These are phyloP conservation scores for Panagrolaimus sp. DNA, from an alignment of 1,140 invertebrate species.

Conservation along the genomic window DNA sequence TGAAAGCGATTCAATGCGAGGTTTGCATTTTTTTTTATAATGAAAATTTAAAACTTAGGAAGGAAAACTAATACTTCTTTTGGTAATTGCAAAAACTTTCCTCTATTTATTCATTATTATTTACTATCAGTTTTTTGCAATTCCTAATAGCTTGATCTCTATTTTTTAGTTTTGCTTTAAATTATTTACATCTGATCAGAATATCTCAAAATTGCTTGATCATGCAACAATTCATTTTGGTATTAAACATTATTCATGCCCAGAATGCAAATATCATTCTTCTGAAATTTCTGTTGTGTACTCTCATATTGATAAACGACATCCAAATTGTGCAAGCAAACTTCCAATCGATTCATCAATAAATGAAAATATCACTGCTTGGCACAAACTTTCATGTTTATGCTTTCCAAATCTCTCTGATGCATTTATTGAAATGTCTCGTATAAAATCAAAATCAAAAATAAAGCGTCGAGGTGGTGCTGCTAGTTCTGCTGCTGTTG, in stretches of 20 bases:
- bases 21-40: not conserved
- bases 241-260: conserved; percentile 3
- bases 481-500: not conserved
- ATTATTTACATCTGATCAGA: conserved; percentile 16
- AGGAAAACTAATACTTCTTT: too few species aligned
- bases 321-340: conserved; percentile 9
- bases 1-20: conserved; percentile 12
- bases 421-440: conserved; percentile 9
- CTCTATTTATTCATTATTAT: too few species aligned
- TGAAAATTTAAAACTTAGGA: too few species aligned
- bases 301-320: not conserved
- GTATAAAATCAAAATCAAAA: conserved; percentile 9
- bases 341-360: conserved; percentile 2
- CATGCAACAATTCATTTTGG: conserved; percentile 13
- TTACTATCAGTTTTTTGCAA: too few species aligned
- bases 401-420: not conserved
- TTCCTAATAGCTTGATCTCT: not conserved
- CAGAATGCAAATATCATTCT: conserved; percentile 3
- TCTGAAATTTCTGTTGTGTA: not conserved
- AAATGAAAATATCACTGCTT: not conserved
- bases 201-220: conserved; percentile 3
- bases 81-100: too few species aligned
- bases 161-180: conserved; percentile 13
- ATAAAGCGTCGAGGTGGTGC: not conserved
- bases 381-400: conserved; percentile 8